Evolutionary conservation across 2,888 invertebrate genomes (phyloP).

Genomic region (Amblyjoppa fuscipennis): DNA sequence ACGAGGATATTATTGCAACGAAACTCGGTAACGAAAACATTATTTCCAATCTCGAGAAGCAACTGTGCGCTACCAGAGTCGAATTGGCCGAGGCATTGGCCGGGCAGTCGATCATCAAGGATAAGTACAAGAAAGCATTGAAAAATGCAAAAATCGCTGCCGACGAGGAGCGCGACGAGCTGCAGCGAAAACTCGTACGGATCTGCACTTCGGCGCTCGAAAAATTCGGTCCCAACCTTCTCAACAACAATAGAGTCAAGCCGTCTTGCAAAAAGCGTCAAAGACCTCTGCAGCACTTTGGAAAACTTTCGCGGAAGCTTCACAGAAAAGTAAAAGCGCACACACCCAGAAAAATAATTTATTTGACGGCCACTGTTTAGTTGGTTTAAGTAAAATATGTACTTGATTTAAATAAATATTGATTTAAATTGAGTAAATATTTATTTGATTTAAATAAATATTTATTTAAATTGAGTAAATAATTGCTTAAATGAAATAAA

Average conservation of each 20-base stretch:
- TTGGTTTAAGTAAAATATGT: too few species aligned
- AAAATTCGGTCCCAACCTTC: slow-evolving; percentile 68
- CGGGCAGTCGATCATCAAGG: slow-evolving; percentile 60
- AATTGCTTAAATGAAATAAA: too few species aligned
- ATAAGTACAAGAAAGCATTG: slow-evolving; percentile 72
- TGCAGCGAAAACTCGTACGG: slow-evolving; percentile 73
- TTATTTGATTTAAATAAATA: too few species aligned
- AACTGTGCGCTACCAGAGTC: slow-evolving; percentile 61
- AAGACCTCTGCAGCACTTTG: slow-evolving; percentile 54
- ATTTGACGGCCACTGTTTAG: too few species aligned
- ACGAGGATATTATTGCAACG: slow-evolving; percentile 10
- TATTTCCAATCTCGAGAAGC: slow-evolving; percentile 70
- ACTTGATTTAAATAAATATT: too few species aligned
- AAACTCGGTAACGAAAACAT: slow-evolving; percentile 58
- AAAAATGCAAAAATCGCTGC: slow-evolving; percentile 66
- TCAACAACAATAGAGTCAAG: slow-evolving; percentile 22
- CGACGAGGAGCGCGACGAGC: slow-evolving; percentile 66
- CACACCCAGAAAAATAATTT: too few species aligned
- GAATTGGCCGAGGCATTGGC: slow-evolving; percentile 69
- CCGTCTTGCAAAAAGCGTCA: slow-evolving; percentile 41
- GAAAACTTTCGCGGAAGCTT: slow-evolving; percentile 68
- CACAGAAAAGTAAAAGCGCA: slow-evolving; percentile 68
- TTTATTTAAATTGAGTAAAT: too few species aligned
- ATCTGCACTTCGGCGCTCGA: slow-evolving; percentile 73
- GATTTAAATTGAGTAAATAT: too few species aligned